Base-by-base conservation (phyloP, 2,797 vertebrate genomes). In the Eutrigla gurnardus region DNA sequence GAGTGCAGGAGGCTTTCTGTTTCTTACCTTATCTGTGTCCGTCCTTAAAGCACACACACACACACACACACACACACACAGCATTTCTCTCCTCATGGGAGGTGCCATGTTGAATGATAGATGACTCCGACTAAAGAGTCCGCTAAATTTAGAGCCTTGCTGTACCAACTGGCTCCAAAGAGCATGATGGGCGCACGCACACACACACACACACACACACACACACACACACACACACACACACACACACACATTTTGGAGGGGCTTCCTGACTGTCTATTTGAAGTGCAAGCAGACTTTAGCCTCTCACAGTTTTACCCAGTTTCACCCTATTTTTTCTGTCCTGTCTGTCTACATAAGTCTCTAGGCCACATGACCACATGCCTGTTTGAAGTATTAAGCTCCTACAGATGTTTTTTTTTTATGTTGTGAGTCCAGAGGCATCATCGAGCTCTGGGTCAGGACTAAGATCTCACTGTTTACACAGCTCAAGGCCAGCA, bases 71-170 rank as follows among this genome's bases (percentile, higher is more conserved):
- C 59, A 4, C 70, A 33, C 68, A 75, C 43, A 45, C 52, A 62
- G 61, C 62, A 17, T 69, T 35, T 67, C 49, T 42, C 73, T 64
- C 79, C 87, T 89, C 76, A 54, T 70, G 84, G 87, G 87, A 89
- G 80, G 84, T 65, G 69, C 75, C 53, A 50, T 73, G 73, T 78
- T 92, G 88, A 93, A 93, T 92, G 91, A 93, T 93, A 89, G 88
- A 93, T 92, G 92, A 90, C 84, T 92, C 70, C 55, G 47, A 74
- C 89, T 84, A 85, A 91, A 88, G 82, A 90, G 85, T 57, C 37
- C 0, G 65, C 90, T 92, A 93, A 90, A 93, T 93, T 86, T 93
- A 93, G 92, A 91, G 83, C 88, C 61, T 57, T 49, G 74, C 81
- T 84, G 78, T 83, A 86, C 68, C 85, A 74, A 52, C 55, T 45